A percentile compares a stretch with the other conserved stretches of the same genome.
These are phyloP conservation scores for Aepyceros melampus DNA, from an alignment of 2,113 vertebrate species.

Conservation along the genomic window DNA sequence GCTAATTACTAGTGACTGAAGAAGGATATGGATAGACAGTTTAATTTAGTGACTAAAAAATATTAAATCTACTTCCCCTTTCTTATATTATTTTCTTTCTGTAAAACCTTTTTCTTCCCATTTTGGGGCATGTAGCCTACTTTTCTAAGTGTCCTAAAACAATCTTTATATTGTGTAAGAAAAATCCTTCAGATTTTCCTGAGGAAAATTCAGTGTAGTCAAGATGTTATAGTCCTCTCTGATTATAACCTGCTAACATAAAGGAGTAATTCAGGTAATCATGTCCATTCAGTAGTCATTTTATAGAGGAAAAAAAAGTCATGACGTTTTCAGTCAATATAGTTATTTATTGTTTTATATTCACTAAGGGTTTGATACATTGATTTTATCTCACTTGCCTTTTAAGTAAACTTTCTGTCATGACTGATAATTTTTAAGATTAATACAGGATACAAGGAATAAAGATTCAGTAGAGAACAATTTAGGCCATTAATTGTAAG, in stretches of 20 bases:
- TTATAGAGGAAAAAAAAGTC: not conserved
- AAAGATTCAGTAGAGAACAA: not conserved
- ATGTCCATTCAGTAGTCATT: not conserved
- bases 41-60: not conserved
- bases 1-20: not conserved
- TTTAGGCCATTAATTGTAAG: not conserved
- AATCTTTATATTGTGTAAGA: not conserved
- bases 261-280: not conserved
- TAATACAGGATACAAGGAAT: not conserved
- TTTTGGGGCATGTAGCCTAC: not conserved
- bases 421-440: not conserved
- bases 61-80: not conserved
- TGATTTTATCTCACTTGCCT: not conserved
- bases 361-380: not conserved
- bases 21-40: accelerated
- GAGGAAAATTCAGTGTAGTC: not conserved
- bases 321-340: not conserved
- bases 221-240: not conserved
- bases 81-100: not conserved
- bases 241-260: not conserved
- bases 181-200: not conserved
- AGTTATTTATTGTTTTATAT: not conserved
- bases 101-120: not conserved
- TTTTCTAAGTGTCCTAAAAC: not conserved
- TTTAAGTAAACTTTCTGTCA: not conserved